phyloP scores from a whole-genome alignment of 2,888 invertebrate species.

The Lamellibrachia satsuma region DNA sequence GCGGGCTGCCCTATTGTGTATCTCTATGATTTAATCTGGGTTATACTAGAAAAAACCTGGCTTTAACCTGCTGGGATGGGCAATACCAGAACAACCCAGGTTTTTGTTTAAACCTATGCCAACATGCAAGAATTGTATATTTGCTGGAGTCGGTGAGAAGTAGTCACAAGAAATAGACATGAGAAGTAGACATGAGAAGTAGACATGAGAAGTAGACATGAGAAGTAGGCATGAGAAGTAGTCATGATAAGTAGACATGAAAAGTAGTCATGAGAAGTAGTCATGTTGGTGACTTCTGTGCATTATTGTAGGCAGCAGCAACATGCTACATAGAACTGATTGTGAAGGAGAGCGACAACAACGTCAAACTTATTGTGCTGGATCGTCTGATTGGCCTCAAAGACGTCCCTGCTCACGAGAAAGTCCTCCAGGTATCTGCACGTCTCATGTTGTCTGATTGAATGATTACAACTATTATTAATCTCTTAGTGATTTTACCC shows the following conservation, averaged over 20 bases:
- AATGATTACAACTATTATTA: no score
- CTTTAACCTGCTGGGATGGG: no score
- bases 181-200: no score
- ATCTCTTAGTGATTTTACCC: neutral
- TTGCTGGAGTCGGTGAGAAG: no score
- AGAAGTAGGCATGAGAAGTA: no score
- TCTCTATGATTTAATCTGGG: no score
- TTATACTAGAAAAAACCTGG: no score
- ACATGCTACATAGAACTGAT: conserved; percentile 98
- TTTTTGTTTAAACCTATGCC: neutral
- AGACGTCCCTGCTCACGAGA: conserved; percentile 82
- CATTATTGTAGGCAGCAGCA: conserved; percentile 81
- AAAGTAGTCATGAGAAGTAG: neutral
- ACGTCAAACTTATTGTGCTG: conserved; percentile 97
- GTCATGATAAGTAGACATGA: no score
- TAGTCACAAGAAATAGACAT: no score
- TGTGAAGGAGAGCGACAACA: conserved; percentile 99
- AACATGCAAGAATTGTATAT: no score
- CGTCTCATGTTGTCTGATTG: neutral
- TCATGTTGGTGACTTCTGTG: conserved; percentile 1
- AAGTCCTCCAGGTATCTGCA: conserved; percentile 74
- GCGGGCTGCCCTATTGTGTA: no score
- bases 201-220: no score
- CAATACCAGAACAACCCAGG: neutral
- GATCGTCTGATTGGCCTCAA: conserved; percentile 90